These are phyloP conservation scores for Rotaria socialis DNA, from an alignment of 2,888 invertebrate species.

Conservation along the genomic window DNA sequence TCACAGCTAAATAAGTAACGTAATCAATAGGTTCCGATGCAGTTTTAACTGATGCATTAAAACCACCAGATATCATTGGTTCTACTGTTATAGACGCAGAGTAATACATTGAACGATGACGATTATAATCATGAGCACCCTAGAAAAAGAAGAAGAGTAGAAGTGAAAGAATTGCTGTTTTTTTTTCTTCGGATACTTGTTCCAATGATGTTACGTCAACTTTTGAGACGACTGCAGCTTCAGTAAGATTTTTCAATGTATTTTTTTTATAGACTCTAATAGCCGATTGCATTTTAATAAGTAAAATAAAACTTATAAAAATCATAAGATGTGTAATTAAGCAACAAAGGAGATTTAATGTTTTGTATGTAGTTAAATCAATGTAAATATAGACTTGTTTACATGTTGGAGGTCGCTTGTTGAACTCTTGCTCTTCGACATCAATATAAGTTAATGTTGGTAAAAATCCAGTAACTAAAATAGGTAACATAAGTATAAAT, in stretches of 20 bases:
- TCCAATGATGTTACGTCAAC: background rate
- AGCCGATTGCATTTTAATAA: background rate
- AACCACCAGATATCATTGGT: no score
- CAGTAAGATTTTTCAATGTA: background rate
- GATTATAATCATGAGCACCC: background rate
- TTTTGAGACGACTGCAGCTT: background rate
- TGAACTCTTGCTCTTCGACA: background rate
- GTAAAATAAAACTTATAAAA: background rate
- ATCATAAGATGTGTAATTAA: background rate
- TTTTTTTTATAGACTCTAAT: background rate
- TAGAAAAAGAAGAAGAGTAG: background rate
- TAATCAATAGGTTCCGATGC: background rate
- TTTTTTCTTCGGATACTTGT: background rate
- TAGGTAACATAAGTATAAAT: background rate
- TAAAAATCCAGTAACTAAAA: background rate
- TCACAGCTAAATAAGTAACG: background rate
- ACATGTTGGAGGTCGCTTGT: background rate
- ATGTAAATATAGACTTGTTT: slow-evolving; percentile 19
- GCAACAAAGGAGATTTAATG: background rate
- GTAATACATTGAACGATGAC: background rate
- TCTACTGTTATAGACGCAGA: background rate
- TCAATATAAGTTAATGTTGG: background rate
- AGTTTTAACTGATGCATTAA: background rate
- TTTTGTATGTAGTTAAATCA: background rate
- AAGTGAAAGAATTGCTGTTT: no score